Base-by-base conservation (phyloP, 2,113 vertebrate genomes). In the Anhinga anhinga region DNA sequence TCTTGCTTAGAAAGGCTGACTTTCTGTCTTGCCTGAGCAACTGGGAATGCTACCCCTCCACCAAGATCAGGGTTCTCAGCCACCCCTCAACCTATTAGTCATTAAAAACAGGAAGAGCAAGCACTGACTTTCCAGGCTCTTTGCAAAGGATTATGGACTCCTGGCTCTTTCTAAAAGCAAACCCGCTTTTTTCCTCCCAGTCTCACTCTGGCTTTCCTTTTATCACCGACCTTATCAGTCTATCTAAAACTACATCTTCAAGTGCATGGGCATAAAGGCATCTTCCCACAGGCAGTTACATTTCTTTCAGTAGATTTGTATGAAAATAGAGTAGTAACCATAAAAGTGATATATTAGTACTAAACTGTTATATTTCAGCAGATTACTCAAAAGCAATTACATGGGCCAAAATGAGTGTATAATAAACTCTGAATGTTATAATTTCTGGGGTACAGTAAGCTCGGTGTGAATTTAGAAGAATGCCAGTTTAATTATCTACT, bases 311-410 rank as follows among this genome's bases (percentile, higher is more conserved):
- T 49, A 84, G 52, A 67, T 86, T 88, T 92, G 63, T 92, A 59
- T 47, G 88, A 96, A 94, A 92, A 90, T 70, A 26, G 42, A 82
- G n/a, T 90, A 23, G 15, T 58, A 83, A 66, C 42, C 45, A 58
- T 88, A 74, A 73, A 91, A 86, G 53, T 77, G 79, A 88, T 86
- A 62, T 50, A 92, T 66, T 90, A 86, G 55, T 38, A 73, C 55
- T 86, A 66, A 91, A 85, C 16, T 40, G 27, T 58, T 89, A 29
- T 49, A 94, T 82, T 82, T 90, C 76, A 90, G 76, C 29, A 61
- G 55, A 88, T 92, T 88, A 73, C 79, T 83, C 76, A 62, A 92
- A 88, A 81, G 74, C 62, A 93, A 94, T 96, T 97, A 82, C 74
- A 83, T 38, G 58, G 87, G 62, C 85, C 79, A 95, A 90, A 95